Base-by-base conservation (phyloP, 2,888 invertebrate genomes). In the Pseudolycoriella hygida region DNA sequence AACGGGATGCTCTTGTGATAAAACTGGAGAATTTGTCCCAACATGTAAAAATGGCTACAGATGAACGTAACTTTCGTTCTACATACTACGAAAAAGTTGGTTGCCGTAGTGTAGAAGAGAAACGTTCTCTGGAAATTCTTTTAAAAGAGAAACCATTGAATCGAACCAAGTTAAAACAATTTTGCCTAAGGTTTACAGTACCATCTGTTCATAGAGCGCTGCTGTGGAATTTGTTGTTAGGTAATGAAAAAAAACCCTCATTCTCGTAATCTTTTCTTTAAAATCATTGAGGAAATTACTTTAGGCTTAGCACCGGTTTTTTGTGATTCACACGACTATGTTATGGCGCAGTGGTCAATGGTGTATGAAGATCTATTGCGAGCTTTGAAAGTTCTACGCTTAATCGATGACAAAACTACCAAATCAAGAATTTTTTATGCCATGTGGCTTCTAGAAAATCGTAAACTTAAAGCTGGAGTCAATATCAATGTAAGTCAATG, bases 51-150 rank as follows among this genome's bases (percentile, higher is more conserved):
- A 70, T 70, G 70, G 60, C 66, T 62, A 68, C 74, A 12, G 84
- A 85, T 57, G 81, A 83, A 59, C 68, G 84, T 51, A 85, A 85
- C 65, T 85, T 85, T 62, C 75, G 85, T 31, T 84, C 83, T 1
- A 77, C 80, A 2, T 85, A 85, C 57, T 85, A 85, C 55, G 85
- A 84, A 63, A 85, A 85, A 67, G 87, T 90, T 11, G 90, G 90
- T 32, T 89, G 88, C 63, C 76, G 85, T 51, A 84, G 84, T 53
- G 86, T 90, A 0, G 90, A 90, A 64, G 87, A 87, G 57, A 89
- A 87, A 61, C 88, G 86, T 66, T 88, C 88, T 0, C 66, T 92
- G 38, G 88, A 92, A 67, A 87, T 88, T 56, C 66, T 92, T 11
- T 67, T 92, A 55, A 87, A 88, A 57, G 90, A 92, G 52, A 83